Conservation (phyloP, 2,113 vertebrate species). For the Amia ocellicauda region DNA sequence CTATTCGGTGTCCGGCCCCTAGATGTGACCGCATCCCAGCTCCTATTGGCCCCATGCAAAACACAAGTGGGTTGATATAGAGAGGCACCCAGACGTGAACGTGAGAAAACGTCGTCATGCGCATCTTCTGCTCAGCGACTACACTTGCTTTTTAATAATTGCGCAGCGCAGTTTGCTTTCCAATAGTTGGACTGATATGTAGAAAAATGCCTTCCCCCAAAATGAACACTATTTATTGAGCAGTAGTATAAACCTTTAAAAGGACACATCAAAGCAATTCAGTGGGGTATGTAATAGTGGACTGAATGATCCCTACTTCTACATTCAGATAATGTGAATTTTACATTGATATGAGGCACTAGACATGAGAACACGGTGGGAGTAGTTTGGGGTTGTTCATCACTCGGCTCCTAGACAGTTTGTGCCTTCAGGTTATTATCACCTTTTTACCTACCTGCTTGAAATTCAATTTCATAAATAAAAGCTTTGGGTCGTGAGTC, state of each 20-base stretch:
- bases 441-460: neutral
- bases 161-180: constrained; percentile 30
- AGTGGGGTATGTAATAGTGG: neutral
- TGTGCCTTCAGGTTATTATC: too few relatives aligned
- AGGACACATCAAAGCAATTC: constrained; percentile 11
- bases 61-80: constrained; percentile 46
- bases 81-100: constrained; percentile 67
- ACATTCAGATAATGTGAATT: too few relatives aligned
- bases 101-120: constrained; percentile 66
- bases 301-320: neutral
- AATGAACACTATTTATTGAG: constrained; percentile 27
- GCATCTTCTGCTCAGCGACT: constrained; percentile 35
- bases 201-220: constrained; percentile 23
- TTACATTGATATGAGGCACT: too few relatives aligned
- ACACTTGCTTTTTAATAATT: constrained; percentile 20
- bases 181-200: constrained; percentile 30
- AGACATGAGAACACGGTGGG: neutral
- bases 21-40: constrained; percentile 49
- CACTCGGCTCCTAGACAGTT: too few relatives aligned
- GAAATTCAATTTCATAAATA: neutral
- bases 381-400: neutral
- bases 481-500: neutral
- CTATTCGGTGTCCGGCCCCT: constrained; percentile 43
- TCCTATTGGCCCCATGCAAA: constrained; percentile 50
- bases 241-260: constrained; percentile 2